These are phyloP conservation scores for Muscicapa comitata DNA, from an alignment of 2,797 vertebrate species.

Conservation along the genomic window DNA sequence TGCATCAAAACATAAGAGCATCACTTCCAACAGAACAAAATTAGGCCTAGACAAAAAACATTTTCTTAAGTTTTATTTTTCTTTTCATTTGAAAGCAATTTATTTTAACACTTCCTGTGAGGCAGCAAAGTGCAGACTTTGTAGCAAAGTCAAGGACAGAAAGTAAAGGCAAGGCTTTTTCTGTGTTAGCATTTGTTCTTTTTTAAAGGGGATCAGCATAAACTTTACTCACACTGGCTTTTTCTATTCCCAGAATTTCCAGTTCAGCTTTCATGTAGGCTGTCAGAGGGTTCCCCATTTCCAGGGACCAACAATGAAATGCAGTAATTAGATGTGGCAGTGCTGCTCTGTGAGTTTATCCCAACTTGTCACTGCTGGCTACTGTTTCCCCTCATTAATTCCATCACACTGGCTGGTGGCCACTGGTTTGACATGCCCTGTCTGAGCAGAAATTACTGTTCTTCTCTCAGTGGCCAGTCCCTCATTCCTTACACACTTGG, in stretches of 20 bases:
- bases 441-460: background rate
- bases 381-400: conserved; percentile 52
- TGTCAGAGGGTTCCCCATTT: conserved; percentile 7
- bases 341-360: conserved; percentile 20
- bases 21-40: background rate
- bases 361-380: conserved; percentile 30
- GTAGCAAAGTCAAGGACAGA: background rate
- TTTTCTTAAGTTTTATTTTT: background rate
- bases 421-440: conserved; percentile 29
- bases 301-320: conserved; percentile 4
- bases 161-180: background rate
- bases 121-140: background rate
- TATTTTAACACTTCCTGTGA: conserved; percentile 18
- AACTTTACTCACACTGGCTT: background rate
- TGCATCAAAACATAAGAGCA: background rate
- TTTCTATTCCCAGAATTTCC: background rate
- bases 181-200: background rate
- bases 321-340: conserved; percentile 44
- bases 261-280: background rate
- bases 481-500: background rate
- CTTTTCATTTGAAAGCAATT: background rate
- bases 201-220: background rate
- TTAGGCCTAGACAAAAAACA: background rate
- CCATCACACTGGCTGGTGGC: conserved; percentile 29
- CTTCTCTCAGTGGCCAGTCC: background rate